Conservation (phyloP, 2,888 invertebrate genomes). For the Acrocera orbiculus region DNA sequence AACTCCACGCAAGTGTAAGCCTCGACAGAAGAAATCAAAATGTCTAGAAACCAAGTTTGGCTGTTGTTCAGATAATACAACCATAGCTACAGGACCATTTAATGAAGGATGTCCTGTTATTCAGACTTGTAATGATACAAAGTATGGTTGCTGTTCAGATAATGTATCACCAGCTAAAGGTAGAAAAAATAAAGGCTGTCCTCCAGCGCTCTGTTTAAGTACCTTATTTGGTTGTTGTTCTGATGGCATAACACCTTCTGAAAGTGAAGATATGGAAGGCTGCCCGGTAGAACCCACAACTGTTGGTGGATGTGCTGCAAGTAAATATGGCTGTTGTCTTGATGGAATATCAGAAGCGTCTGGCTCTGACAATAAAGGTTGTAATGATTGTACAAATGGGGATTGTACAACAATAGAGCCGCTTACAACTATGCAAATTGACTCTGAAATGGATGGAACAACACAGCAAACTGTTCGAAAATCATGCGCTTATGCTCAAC, state of each 20-base stretch:
- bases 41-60: conserved; percentile 54
- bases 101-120: conserved; percentile 57
- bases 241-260: conserved; percentile 56
- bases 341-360: conserved; percentile 46
- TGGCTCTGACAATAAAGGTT: conserved; percentile 33
- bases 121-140: conserved; percentile 57
- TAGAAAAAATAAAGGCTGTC: conserved; percentile 55
- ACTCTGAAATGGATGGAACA: conserved; percentile 10
- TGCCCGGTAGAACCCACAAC: conserved; percentile 48
- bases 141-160: conserved; percentile 67
- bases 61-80: conserved; percentile 69
- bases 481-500: conserved; percentile 11
- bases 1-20: conserved; percentile 39
- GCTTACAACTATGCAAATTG: conserved; percentile 14
- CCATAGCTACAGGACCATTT: conserved; percentile 64
- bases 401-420: conserved; percentile 10
- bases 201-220: conserved; percentile 49
- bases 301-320: conserved; percentile 9
- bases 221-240: conserved; percentile 77
- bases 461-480: conserved; percentile 18
- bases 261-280: conserved; percentile 62
- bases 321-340: conserved; percentile 46
- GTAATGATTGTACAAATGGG: conserved; percentile 13
- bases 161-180: conserved; percentile 62
- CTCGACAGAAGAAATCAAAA: conserved; percentile 26